Percentiles rank a stretch among this genome's conserved stretches.
These are phyloP conservation scores for Macropus fuliginosus DNA, from an alignment of 2,797 vertebrate genomes.

Conservation along the genomic window DNA sequence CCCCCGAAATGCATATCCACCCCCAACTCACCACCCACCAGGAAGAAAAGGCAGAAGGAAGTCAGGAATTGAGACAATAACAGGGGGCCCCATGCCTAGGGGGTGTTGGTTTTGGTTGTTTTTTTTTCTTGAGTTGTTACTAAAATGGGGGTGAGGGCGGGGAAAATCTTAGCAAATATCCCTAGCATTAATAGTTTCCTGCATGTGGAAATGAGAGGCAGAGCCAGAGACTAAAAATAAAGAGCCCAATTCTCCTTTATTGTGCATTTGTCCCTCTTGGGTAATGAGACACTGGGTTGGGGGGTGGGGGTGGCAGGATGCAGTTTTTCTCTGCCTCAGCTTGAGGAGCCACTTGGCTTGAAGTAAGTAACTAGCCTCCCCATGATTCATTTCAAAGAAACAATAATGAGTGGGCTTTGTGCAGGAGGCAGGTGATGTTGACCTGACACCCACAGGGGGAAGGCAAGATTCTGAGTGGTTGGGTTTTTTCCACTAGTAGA, in stretches of 20 bases:
- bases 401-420: not conserved
- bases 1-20: not conserved
- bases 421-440: not conserved
- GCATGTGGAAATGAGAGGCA: not conserved
- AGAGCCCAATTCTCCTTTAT: not conserved
- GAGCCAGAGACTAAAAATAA: not conserved
- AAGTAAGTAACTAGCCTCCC: not conserved
- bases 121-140: not conserved
- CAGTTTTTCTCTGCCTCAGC: not conserved
- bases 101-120: not conserved
- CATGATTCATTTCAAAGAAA: not conserved
- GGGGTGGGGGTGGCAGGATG: not conserved
- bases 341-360: not conserved
- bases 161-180: constrained; percentile 23
- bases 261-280: not conserved
- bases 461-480: not conserved
- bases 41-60: constrained; percentile 7
- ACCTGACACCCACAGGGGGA: not conserved
- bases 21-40: not conserved
- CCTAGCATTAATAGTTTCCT: not conserved
- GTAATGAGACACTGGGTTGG: not conserved
- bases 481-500: not conserved
- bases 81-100: not conserved
- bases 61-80: not conserved
- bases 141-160: not conserved